Evolutionary conservation across 2,797 vertebrate genomes (phyloP).

Genomic region (Sitta carolinensis): DNA sequence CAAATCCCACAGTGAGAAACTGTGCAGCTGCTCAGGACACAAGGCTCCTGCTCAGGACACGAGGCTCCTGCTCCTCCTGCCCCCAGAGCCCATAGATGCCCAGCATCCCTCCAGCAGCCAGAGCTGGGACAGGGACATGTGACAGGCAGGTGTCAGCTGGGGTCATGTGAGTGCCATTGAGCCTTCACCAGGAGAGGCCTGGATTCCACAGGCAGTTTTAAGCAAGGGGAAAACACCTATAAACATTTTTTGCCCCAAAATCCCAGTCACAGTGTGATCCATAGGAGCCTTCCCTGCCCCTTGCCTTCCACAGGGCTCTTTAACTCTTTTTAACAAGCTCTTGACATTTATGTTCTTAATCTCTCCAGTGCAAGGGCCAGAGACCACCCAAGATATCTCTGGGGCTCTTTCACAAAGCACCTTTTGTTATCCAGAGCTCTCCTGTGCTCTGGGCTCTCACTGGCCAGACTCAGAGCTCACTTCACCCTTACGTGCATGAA

Average conservation of each 20-base stretch:
- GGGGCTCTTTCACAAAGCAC: conserved; percentile 14
- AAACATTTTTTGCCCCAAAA: neutral
- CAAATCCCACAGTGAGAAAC: neutral
- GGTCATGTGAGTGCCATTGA: neutral
- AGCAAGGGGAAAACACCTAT: neutral
- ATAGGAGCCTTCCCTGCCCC: neutral
- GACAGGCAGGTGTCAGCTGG: neutral
- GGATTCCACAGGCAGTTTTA: neutral
- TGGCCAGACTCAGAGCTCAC: neutral
- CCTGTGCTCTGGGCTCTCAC: neutral
- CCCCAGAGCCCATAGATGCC: neutral
- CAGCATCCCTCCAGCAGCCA: neutral
- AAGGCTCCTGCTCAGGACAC: neutral
- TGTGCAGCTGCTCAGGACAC: rapidly evolving
- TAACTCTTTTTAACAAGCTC: neutral
- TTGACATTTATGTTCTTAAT: neutral
- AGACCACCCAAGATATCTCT: conserved; percentile 28
- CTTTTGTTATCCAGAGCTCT: conserved; percentile 14
- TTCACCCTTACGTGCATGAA: neutral
- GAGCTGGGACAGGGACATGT: neutral
- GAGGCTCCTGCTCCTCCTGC: neutral
- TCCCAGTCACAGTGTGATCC: neutral
- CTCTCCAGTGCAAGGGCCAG: neutral
- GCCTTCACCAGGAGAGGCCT: neutral
- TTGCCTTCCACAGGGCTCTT: neutral